Conservation (phyloP, 2,113 vertebrate species). For the Muntiacus muntjak region DNA sequence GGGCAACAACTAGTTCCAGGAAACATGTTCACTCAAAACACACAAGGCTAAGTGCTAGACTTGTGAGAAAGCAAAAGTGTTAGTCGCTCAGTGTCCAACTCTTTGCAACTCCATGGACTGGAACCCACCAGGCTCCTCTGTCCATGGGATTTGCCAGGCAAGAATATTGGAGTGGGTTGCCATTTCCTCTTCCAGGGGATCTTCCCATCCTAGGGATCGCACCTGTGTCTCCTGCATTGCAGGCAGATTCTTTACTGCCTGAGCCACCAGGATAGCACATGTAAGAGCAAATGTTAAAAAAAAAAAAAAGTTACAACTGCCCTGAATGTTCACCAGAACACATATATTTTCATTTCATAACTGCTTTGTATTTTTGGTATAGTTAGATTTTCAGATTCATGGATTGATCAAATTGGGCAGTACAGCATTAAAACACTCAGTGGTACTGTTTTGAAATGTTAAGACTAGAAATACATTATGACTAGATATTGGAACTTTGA, state of each 20-base stretch:
- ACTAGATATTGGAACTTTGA: slow-evolving; percentile 41
- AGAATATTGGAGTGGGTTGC: not conserved
- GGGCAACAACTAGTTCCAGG: not conserved
- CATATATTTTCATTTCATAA: not conserved
- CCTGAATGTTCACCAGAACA: not conserved
- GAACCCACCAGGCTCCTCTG: not conserved
- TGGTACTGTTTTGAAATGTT: not conserved
- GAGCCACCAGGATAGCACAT: not conserved
- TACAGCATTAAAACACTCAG: not conserved
- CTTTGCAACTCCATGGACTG: not conserved
- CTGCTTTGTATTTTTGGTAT: not conserved
- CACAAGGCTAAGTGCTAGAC: not conserved
- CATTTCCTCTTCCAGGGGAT: not conserved
- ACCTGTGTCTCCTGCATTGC: not conserved
- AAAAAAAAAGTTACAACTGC: not conserved
- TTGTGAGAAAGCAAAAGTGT: not conserved
- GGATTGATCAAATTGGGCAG: not conserved
- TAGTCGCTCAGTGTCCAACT: not conserved
- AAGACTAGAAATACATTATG: slow-evolving; percentile 19
- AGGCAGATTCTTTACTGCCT: not conserved
- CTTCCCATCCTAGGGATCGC: not conserved
- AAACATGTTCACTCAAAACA: not conserved
- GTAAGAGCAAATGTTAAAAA: not conserved
- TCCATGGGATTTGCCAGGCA: not conserved
- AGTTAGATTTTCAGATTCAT: not conserved